A percentile compares a stretch with the other conserved stretches of the same genome.
Conservation (phyloP, 2,888 invertebrate species). For the Pollenia amentaria region DNA sequence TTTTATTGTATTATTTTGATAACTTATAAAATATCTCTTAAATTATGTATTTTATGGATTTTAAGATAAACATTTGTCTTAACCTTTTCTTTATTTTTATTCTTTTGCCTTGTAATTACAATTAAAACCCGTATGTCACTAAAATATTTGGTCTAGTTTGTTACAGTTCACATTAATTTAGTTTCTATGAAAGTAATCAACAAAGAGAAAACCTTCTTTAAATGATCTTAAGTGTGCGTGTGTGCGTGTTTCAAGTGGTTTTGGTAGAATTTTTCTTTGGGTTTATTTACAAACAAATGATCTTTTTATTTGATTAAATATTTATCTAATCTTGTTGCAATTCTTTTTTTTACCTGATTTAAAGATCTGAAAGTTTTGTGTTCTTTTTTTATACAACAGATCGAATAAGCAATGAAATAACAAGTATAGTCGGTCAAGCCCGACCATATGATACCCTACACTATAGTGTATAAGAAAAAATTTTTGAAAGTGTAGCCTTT, state of each 20-base stretch:
- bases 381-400: constrained; percentile 17
- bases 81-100: neutral
- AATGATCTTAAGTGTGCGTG: constrained; percentile 53
- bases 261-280: neutral
- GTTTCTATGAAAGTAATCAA: constrained; percentile 9
- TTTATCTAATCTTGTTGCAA: constrained; percentile 71
- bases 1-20: constrained; percentile 7
- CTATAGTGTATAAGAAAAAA: too few species aligned
- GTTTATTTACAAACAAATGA: constrained; percentile 70
- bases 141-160: constrained; percentile 7
- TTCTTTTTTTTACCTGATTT: constrained; percentile 61
- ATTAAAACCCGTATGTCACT: constrained; percentile 47
- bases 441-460: too few species aligned
- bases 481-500: too few species aligned
- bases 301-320: constrained; percentile 66
- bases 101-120: constrained; percentile 14
- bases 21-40: constrained; percentile 6
- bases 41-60: constrained; percentile 55
- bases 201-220: constrained; percentile 51
- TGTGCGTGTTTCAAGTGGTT: constrained; percentile 45
- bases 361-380: constrained; percentile 37
- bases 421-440: too few species aligned
- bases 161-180: neutral
- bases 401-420: constrained; percentile 49
- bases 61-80: constrained; percentile 41